These are phyloP conservation scores for Lepidocyrtoides sp. DNA, from an alignment of 2,888 invertebrate genomes.

Conservation along the genomic window DNA sequence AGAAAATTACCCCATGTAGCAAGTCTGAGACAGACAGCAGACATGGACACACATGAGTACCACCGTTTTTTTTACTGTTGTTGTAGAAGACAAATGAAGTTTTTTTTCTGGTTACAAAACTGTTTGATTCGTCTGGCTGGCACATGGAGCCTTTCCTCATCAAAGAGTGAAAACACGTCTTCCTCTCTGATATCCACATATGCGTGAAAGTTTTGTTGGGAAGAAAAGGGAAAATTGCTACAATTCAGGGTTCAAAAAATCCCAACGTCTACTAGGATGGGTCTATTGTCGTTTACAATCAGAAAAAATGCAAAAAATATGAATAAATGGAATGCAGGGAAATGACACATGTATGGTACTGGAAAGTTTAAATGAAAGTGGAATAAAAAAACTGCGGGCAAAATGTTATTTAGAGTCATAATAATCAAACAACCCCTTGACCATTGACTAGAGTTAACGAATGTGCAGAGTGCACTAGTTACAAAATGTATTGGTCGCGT, in stretches of 20 bases:
- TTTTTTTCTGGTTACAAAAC: constrained; percentile 26
- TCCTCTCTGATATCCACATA: not conserved
- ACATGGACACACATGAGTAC: not conserved
- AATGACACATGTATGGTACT: too few species aligned
- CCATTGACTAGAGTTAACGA: too few species aligned
- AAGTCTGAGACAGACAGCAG: not conserved
- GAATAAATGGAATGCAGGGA: too few species aligned
- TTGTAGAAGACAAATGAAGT: constrained; percentile 57
- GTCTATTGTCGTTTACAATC: too few species aligned
- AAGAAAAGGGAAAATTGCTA: not conserved
- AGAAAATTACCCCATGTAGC: constrained; percentile 26
- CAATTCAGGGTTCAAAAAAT: not conserved
- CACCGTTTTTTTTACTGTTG: constrained; percentile 2
- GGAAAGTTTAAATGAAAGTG: too few species aligned
- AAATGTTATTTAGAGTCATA: too few species aligned
- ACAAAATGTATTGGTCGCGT: too few species aligned
- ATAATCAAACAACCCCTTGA: too few species aligned
- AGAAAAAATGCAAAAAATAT: too few species aligned
- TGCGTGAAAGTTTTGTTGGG: not conserved
- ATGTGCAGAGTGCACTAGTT: too few species aligned
- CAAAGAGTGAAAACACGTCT: constrained; percentile 27
- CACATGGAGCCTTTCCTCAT: not conserved
- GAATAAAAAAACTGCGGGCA: too few species aligned
- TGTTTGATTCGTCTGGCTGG: not conserved
- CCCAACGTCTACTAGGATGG: not conserved